phyloP scores from a whole-genome alignment of 2,797 vertebrate species.

The Sebastes cheni region DNA sequence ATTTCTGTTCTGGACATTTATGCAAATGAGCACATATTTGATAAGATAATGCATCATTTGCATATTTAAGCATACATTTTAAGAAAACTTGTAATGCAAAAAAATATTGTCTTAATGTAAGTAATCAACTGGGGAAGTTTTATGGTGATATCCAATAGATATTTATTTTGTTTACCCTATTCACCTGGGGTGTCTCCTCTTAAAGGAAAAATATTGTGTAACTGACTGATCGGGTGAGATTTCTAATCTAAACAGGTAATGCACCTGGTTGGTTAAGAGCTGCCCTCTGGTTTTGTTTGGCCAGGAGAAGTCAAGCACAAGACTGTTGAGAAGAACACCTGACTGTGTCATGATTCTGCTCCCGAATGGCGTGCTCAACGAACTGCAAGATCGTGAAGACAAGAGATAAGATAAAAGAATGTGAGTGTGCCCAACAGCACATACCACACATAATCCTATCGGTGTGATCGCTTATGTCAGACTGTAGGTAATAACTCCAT shows the following conservation, averaged over 20 bases:
- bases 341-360: slow-evolving; percentile 87
- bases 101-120: too few relatives aligned
- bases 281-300: slow-evolving; percentile 76
- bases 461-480: background rate
- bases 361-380: slow-evolving; percentile 86
- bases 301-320: slow-evolving; percentile 88
- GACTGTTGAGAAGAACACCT: slow-evolving; percentile 89
- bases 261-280: slow-evolving; percentile 63
- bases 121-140: too few relatives aligned
- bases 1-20: too few relatives aligned
- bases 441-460: slow-evolving; percentile 33
- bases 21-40: too few relatives aligned
- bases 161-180: too few relatives aligned
- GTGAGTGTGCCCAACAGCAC: background rate
- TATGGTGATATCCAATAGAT: too few relatives aligned
- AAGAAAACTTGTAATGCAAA: too few relatives aligned
- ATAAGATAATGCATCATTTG: too few relatives aligned
- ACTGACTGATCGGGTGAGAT: background rate
- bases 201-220: background rate
- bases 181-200: too few relatives aligned
- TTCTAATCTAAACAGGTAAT: background rate
- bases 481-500: background rate
- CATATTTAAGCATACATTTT: too few relatives aligned
- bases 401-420: slow-evolving; percentile 32
- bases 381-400: slow-evolving; percentile 74